Evolutionary conservation across 2,888 invertebrate species (phyloP), one percentile per base, ranked within the genome.

Genomic region (Synergus laeviventris): DNA sequence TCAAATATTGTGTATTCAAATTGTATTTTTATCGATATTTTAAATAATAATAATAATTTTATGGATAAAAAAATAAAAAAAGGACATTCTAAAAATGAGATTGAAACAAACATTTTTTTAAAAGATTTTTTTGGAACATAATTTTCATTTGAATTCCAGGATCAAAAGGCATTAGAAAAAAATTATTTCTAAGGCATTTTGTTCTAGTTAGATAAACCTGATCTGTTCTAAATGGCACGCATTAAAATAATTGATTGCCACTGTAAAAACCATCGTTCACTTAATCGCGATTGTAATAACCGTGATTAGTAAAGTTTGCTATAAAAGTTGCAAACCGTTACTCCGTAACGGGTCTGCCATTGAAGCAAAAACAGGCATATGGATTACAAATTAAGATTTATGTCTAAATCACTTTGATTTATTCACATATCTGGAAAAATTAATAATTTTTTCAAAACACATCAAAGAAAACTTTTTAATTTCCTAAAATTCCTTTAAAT

Each of bases 241-340:
- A 45, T 70, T 70, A 45, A n/a, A 70, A 31, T 70, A 66, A 66
- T 66, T 66, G 70, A 45, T 45, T 70, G n/a, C 21, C 45, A 70
- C 45, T 31, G 70, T 31, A 16, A 70, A 70, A 70, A 70, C 49
- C 31, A 70, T 70, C 45, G 9, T 70, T 49, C 4, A 70, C 31
- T 31, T 70, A 70, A 70, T 70, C 45, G 24, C n/a, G 24, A 14
- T 45, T 70, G 16, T 45, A 70, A 70, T 49, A 70, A 70, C 31
- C 70, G 3, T 45, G 9, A 31, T 70, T 49, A 31, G 16, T 11
- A 49, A 45, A 21, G n/a, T n/a, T n/a, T n/a, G n/a, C n/a, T n/a
- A n/a, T n/a, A n/a, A n/a, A n/a, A n/a, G n/a, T 70, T 49, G 45
- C 49, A 2, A 49, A 31, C 70, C 1, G n/a, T 70, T 70, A 70